These are phyloP conservation scores for Thomomys bottae DNA, from an alignment of 2,113 vertebrate species.

Conservation along the genomic window DNA sequence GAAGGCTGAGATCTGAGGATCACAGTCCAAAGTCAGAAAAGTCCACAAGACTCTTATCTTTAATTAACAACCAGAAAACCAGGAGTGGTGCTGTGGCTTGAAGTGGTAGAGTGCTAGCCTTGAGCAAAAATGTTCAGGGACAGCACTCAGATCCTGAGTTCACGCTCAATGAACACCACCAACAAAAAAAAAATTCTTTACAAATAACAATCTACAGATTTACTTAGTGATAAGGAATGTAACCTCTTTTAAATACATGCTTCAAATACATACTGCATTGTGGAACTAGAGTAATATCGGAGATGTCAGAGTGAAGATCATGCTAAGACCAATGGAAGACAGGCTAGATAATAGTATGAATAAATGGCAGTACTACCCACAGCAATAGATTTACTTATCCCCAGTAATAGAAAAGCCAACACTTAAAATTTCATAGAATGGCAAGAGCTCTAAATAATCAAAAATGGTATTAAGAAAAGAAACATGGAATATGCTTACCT, in stretches of 20 bases:
- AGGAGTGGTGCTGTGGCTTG: too few relatives aligned
- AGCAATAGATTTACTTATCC: neutral
- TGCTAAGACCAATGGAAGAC: constrained; percentile 84
- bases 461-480: neutral
- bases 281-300: constrained; percentile 86
- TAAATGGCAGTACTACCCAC: neutral
- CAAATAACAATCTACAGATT: constrained; percentile 89
- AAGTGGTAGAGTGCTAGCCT: too few relatives aligned
- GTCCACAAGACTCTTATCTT: too few relatives aligned
- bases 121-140: too few relatives aligned
- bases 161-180: too few relatives aligned
- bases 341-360: neutral
- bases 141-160: too few relatives aligned
- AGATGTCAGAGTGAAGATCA: neutral
- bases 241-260: constrained; percentile 89
- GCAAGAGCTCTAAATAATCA: neutral
- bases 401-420: neutral
- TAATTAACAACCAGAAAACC: too few relatives aligned
- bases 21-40: too few relatives aligned
- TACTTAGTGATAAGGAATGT: constrained; percentile 93
- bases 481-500: neutral
- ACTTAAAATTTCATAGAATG: constrained; percentile 1
- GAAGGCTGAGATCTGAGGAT: too few relatives aligned
- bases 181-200: constrained; percentile 69
- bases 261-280: constrained; percentile 88